phyloP scores from a whole-genome alignment of 2,888 invertebrate species.

The Lissocephala sabroskyi region DNA sequence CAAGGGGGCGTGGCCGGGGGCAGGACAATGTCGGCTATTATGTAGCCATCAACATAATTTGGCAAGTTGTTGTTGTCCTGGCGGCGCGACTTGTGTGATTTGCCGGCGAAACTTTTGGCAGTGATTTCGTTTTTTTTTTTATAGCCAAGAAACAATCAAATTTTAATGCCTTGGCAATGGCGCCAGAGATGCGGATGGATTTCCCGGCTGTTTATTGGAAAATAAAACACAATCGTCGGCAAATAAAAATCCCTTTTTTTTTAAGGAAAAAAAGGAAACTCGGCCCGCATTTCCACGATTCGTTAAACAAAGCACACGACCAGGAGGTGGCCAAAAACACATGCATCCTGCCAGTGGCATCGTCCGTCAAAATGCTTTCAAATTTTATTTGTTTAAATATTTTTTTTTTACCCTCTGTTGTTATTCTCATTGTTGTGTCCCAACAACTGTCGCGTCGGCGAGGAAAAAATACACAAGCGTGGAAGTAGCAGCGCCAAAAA shows the following conservation, averaged over 20 bases:
- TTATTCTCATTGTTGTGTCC: conserved; percentile 35
- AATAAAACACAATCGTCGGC: conserved; percentile 52
- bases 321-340: conserved; percentile 21
- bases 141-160: conserved; percentile 54
- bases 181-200: conserved; percentile 38
- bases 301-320: conserved; percentile 73
- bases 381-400: conserved; percentile 59
- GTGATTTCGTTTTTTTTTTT: no score
- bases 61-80: conserved; percentile 13
- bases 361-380: conserved; percentile 53
- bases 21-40: conserved; percentile 30
- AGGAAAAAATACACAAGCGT: conserved; percentile 30
- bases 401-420: conserved; percentile 21
- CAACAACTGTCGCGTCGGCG: conserved; percentile 40
- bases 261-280: conserved; percentile 9
- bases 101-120: conserved; percentile 43
- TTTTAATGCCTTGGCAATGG: conserved; percentile 51
- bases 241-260: no score
- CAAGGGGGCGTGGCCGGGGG: background rate
- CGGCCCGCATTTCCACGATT: conserved; percentile 72
- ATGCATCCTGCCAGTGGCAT: conserved; percentile 8
- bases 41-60: conserved; percentile 67
- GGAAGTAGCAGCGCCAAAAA: conserved; percentile 56
- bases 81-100: conserved; percentile 32
- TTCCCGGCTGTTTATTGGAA: conserved; percentile 47